Evolutionary conservation across 2,888 invertebrate species (phyloP).

Genomic region (Dicranocentrus wangi): DNA sequence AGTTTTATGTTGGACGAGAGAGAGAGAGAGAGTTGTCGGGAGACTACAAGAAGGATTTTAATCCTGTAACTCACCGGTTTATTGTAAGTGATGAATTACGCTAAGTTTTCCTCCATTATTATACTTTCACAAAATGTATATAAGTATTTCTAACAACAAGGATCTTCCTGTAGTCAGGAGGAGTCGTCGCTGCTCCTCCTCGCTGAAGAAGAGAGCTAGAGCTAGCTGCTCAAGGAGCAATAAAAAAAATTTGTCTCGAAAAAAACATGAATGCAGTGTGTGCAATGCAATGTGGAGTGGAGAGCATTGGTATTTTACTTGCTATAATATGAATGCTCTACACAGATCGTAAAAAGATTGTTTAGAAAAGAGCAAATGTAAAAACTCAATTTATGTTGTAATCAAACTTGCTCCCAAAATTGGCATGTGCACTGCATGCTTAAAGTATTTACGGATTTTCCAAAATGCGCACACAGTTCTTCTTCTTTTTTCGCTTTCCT

Average conservation of each 20-base stretch:
- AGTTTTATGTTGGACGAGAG: background rate
- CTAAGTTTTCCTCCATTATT: background rate
- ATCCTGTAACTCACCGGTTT: slow-evolving; percentile 5
- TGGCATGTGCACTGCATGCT: slow-evolving; percentile 42
- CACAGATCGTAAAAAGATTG: slow-evolving; percentile 48
- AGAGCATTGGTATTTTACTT: too few species aligned
- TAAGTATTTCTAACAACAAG: too few species aligned
- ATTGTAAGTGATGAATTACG: background rate
- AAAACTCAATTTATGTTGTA: slow-evolving; percentile 61
- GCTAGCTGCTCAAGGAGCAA: slow-evolving; percentile 19
- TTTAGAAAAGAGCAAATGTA: slow-evolving; percentile 59
- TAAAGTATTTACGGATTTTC: slow-evolving; percentile 7
- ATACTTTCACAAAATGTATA: background rate
- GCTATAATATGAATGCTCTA: background rate
- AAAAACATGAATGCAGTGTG: slow-evolving; percentile 8
- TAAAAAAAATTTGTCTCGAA: slow-evolving; percentile 39
- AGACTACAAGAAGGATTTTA: background rate
- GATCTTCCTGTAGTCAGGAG: too few species aligned
- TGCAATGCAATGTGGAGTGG: too few species aligned
- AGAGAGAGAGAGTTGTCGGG: background rate
- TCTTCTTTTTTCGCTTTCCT: too few species aligned
- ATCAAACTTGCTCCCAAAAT: slow-evolving; percentile 61
- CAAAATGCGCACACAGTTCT: background rate
- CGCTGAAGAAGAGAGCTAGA: too few species aligned
- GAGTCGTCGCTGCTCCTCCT: too few species aligned